Conservation (phyloP, 2,797 vertebrate genomes). For the Cirrhinus molitorella region DNA sequence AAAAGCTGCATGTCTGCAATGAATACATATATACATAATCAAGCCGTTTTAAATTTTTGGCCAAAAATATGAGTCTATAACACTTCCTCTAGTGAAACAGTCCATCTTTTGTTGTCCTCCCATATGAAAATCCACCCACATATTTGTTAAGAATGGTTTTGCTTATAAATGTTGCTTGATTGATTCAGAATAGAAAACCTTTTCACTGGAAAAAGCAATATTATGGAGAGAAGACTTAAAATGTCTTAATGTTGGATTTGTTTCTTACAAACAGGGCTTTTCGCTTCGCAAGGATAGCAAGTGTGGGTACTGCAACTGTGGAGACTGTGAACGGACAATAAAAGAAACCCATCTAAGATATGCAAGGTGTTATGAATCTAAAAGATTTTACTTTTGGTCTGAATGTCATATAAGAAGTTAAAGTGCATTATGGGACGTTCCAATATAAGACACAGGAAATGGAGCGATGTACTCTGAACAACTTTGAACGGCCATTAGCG, state of each 20-base stretch:
- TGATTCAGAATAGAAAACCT: background rate
- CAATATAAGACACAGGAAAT: conserved; percentile 20
- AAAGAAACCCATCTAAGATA: background rate
- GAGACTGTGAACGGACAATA: background rate
- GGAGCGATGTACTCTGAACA: conserved; percentile 33
- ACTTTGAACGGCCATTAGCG: conserved; percentile 56
- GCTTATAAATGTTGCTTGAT: background rate
- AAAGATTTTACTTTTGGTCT: background rate
- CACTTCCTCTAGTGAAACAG: background rate
- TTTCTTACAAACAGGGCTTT: background rate
- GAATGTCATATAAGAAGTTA: background rate
- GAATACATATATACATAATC: background rate
- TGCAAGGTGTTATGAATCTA: background rate
- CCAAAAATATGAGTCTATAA: background rate
- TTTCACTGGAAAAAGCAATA: background rate
- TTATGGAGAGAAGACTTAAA: background rate
- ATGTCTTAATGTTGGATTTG: background rate
- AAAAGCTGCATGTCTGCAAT: background rate
- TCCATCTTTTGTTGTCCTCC: background rate
- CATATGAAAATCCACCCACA: no score
- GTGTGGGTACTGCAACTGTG: background rate
- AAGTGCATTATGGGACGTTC: conserved; percentile 21
- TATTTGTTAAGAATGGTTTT: background rate
- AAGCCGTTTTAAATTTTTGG: background rate
- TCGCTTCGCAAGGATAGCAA: background rate